Evolutionary conservation across 2,113 vertebrate genomes (phyloP).

Genomic region (Malurus cyaneus): DNA sequence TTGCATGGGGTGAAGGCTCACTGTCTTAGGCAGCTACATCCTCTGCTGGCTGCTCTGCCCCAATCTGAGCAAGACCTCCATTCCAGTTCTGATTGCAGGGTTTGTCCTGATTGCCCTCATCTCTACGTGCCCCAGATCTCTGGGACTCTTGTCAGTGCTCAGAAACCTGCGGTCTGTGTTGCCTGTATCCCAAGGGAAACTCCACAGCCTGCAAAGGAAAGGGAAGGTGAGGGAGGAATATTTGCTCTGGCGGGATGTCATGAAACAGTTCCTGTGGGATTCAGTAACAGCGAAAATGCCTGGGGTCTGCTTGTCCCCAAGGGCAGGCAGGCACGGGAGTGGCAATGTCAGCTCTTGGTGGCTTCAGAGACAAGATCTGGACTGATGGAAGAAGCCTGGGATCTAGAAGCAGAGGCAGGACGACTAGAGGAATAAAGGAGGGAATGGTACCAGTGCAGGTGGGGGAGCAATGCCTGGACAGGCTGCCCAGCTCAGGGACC

Average conservation of each 20-base stretch:
- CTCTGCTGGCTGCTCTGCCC: not conserved
- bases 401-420: not conserved
- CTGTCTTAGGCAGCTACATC: not conserved
- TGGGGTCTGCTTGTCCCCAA: not conserved
- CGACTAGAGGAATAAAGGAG: not conserved
- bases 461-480: not conserved
- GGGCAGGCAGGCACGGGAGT: not conserved
- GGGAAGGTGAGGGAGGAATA: not conserved
- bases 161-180: not conserved
- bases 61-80: not conserved
- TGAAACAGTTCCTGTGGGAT: not conserved
- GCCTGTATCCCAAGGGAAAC: not conserved
- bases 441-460: not conserved
- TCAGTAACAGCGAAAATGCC: not conserved
- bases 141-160: not conserved
- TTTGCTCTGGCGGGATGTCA: not conserved
- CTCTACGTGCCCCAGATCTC: fast-evolving
- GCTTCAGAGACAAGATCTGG: not conserved
- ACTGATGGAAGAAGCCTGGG: not conserved
- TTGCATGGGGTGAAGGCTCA: not conserved
- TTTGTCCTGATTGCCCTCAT: not conserved
- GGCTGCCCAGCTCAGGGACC: not conserved
- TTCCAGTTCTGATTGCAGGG: not conserved
- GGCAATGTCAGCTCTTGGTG: not conserved
- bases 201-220: not conserved